These are phyloP conservation scores for Drosophila kambysellisi DNA, from an alignment of 2,888 invertebrate genomes.

Conservation along the genomic window DNA sequence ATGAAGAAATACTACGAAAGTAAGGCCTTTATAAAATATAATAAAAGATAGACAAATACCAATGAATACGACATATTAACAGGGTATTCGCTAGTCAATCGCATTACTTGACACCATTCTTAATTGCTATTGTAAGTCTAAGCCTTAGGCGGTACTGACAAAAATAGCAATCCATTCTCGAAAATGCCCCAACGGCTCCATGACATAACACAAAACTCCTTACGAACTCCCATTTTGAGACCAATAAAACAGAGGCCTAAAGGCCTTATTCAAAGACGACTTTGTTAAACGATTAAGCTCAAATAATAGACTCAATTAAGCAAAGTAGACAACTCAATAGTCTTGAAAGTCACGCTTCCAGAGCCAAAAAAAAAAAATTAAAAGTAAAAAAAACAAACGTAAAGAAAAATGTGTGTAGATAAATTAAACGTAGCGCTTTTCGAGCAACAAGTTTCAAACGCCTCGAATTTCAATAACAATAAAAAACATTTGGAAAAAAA, in stretches of 20 bases:
- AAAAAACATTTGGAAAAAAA: constrained; percentile 3
- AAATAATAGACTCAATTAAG: constrained; percentile 76
- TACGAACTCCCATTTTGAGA: constrained; percentile 10
- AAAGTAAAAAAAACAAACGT: constrained; percentile 7
- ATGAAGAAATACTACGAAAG: background rate
- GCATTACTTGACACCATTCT: background rate
- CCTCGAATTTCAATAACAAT: constrained; percentile 44
- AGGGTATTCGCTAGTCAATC: background rate
- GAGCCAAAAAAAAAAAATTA: background rate
- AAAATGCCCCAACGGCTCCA: constrained; percentile 5
- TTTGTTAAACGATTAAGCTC: constrained; percentile 72
- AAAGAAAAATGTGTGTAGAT: constrained; percentile 54
- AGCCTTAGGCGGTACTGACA: background rate
- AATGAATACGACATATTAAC: background rate
- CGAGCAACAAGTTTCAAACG: constrained; percentile 67
- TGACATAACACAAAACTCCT: constrained; percentile 47
- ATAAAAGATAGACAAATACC: background rate
- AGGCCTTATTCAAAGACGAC: constrained; percentile 31
- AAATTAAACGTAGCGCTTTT: constrained; percentile 59
- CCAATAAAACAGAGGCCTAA: constrained; percentile 30
- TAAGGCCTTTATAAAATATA: background rate
- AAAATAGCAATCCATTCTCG: constrained; percentile 12
- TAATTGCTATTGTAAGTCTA: background rate
- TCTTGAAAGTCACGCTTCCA: constrained; percentile 52
- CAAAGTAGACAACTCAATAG: constrained; percentile 78